Conservation (phyloP, 92 coral and sea anemone species). For the Palythoa heliodiscus region DNA sequence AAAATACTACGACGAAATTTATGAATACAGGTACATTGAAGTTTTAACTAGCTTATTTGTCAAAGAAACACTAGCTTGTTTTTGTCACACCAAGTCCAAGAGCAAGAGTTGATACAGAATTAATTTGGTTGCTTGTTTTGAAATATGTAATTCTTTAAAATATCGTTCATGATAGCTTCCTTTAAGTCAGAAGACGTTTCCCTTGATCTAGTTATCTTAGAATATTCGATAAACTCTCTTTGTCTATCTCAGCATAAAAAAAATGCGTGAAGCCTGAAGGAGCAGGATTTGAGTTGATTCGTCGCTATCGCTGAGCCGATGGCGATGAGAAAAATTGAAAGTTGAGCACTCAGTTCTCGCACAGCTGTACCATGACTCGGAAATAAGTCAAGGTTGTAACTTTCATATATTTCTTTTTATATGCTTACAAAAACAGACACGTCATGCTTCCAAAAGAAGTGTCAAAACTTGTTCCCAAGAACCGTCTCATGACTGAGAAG, state of each 20-base stretch:
- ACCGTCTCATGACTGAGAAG: constrained; percentile 77
- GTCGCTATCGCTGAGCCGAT: too few relatives aligned
- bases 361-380: too few relatives aligned
- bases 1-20: constrained; percentile 79
- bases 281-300: too few relatives aligned
- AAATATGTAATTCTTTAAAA: too few relatives aligned
- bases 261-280: too few relatives aligned
- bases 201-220: too few relatives aligned
- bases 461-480: constrained; percentile 78
- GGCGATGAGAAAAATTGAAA: background rate
- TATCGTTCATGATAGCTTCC: too few relatives aligned
- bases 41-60: background rate
- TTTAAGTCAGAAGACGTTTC: too few relatives aligned
- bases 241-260: too few relatives aligned
- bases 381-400: too few relatives aligned
- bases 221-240: too few relatives aligned
- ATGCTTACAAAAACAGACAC: constrained; percentile 52
- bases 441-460: constrained; percentile 89
- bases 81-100: background rate
- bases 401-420: too few relatives aligned
- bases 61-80: background rate
- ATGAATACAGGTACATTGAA: constrained; percentile 77
- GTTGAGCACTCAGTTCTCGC: background rate
- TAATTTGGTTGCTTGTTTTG: background rate
- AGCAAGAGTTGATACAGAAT: background rate